Percentiles rank a stretch among this genome's conserved stretches.
phyloP scores from a whole-genome alignment of 2,888 invertebrate species.

The Netelia melanura region DNA sequence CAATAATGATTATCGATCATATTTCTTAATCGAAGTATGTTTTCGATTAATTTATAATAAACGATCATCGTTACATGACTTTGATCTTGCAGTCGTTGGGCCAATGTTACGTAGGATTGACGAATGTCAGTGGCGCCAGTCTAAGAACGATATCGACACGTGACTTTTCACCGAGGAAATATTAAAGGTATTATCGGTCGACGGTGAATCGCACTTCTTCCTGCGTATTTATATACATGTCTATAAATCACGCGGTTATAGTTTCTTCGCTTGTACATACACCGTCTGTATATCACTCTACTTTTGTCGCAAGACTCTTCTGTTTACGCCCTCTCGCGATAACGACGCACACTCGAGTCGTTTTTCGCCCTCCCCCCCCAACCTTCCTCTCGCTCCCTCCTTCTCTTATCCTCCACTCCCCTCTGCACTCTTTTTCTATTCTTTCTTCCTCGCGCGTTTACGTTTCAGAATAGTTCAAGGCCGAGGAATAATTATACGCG shows the following conservation, averaged over 20 bases:
- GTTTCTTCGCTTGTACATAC: not conserved
- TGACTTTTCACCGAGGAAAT: slow-evolving; percentile 12
- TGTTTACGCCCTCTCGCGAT: slow-evolving; percentile 47
- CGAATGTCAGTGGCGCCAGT: not conserved
- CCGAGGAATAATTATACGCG: slow-evolving; percentile 55
- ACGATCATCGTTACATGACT: not conserved
- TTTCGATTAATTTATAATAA: too few relatives aligned
- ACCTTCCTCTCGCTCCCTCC: slow-evolving; percentile 1
- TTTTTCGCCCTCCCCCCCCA: slow-evolving; percentile 6
- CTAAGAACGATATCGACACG: slow-evolving; percentile 12
- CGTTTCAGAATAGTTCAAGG: slow-evolving; percentile 68
- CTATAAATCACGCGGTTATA: not conserved
- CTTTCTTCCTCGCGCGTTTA: slow-evolving; percentile 44
- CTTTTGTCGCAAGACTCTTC: slow-evolving; percentile 18
- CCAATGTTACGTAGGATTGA: too few relatives aligned
- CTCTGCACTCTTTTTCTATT: not conserved
- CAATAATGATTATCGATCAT: too few relatives aligned
- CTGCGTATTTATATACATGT: not conserved
- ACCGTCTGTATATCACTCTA: slow-evolving; percentile 7
- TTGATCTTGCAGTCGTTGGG: not conserved
- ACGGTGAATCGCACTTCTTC: slow-evolving; percentile 13
- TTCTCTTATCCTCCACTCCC: not conserved
- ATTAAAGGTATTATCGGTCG: slow-evolving; percentile 7
- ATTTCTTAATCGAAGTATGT: too few relatives aligned
- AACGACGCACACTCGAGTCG: slow-evolving; percentile 48